Base-by-base conservation (phyloP, 2,113 vertebrate genomes). In the Elephas maximus region DNA sequence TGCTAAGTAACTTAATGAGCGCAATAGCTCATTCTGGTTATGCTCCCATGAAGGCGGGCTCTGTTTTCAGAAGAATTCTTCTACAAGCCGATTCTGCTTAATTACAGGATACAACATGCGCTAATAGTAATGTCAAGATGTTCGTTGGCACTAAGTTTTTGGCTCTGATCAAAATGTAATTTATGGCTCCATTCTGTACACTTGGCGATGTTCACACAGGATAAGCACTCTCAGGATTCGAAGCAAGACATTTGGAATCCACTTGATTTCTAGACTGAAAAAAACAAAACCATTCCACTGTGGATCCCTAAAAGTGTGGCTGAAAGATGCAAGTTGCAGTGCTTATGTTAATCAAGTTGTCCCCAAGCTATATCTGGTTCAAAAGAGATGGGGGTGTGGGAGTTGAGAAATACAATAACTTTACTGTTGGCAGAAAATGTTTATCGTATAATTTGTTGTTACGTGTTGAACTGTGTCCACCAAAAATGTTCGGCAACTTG, bases 1-100 rank as follows among this genome's bases (percentile, higher is more conserved):
- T 95, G 97, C 97, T 97, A 93, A 97, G 97, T 82, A 98, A 97
- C 96, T 97, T 98, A 98, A 99, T 98, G 98, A 98, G 98, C 98
- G 98, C 96, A 93, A 98, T 98, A 98, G 98, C 98, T 98, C 98
- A 98, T 96, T 94, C 86, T 1, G 18, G 85, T 90, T 80, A 93
- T 6, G 2, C 74, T 84, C 20, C 65, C 65, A n/a, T 92, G 91
- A 98, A 98, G 97, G 80, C 97, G 74, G 92, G 90, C 90, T 94
- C 65, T 57, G 69, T 91, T 97, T 97, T 90, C 69, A 93, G 95
- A 98, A 98, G 93, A 84, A 78, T 94, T 97, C 95, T 60, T 67
- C 26, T 82, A 96, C 91, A 97, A 94, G 97, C 94, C 63, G 24
- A 90, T 84, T 91, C 95, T 83, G 93, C 97, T 92, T 98, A 98